phyloP scores from a whole-genome alignment of 2,888 invertebrate species.

The Chromoteleia sp. region DNA sequence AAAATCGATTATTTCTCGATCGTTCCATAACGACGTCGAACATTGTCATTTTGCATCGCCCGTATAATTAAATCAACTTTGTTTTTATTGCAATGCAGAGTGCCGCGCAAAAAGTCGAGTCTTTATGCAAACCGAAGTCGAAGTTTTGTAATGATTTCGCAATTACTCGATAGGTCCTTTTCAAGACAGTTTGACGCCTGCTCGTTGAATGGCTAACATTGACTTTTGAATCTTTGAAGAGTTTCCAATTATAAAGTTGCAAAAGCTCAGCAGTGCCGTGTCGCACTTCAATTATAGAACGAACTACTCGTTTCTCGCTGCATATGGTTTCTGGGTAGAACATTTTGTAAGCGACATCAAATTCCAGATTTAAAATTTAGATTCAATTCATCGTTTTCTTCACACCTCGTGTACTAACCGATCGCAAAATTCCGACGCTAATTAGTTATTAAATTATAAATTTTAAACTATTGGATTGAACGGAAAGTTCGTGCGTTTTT shows the following conservation, averaged over 20 bases:
- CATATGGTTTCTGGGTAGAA: constrained; percentile 8
- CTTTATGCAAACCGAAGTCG: constrained; percentile 21
- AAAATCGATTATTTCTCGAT: constrained; percentile 2
- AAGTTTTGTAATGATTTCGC: constrained; percentile 52
- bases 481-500: too few relatives aligned
- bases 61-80: not conserved
- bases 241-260: constrained; percentile 61
- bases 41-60: not conserved
- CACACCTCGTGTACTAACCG: too few relatives aligned
- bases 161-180: constrained; percentile 51
- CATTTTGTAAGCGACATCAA: constrained; percentile 14
- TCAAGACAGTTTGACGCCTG: constrained; percentile 46
- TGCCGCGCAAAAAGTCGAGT: not conserved
- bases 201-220: constrained; percentile 36
- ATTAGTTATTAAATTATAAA: too few relatives aligned
- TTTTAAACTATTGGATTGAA: too few relatives aligned
- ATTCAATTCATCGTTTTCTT: not conserved
- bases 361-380: not conserved
- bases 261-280: constrained; percentile 34
- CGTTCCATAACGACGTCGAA: not conserved
- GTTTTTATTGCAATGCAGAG: constrained; percentile 1
- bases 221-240: constrained; percentile 45
- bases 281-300: constrained; percentile 44
- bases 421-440: too few relatives aligned
- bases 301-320: constrained; percentile 11